Evolutionary conservation across 2,797 vertebrate genomes (phyloP), one percentile per base, ranked within the genome.

Genomic region (Cephalopachus bancanus): DNA sequence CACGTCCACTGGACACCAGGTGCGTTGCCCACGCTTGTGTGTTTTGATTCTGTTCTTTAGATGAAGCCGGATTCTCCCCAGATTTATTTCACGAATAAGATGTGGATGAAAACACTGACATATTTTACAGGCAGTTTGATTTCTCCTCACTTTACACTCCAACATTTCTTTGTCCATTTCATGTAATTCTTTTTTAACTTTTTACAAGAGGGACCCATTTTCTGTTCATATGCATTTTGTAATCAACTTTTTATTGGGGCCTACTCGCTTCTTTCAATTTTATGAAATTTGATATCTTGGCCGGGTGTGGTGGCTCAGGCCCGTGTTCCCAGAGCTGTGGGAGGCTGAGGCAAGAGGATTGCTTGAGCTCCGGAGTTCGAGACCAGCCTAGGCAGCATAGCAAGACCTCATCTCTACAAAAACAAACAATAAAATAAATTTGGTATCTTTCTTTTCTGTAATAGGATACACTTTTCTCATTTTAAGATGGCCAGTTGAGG

Each of bases 221-320:
- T 71, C 37, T 69, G 2, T 19, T 26, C 37, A 14, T n/a, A 37
- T 26, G 15, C 30, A 5, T 60, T 5, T 59, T 24, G 7, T 15
- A 59, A 15, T 8, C 15, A 37, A 22, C 59, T 57, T 85, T 74
- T 81, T 65, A 92, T 33, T 20, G 19, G 28, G 14, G 15, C 76
- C 83, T 26, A 49, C 74, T 80, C n/a, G 49, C 75, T 86, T 59
- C 49, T 69, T 69, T 76, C 71, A 62, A 44, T 53, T 60, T 75
- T 65, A 37, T 37, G 37, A 37, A 37, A 37, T 37, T 37, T 37
- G 37, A 37, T 37, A 37, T 37, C 37, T 37, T 37, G 37, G 37
- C 37, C 37, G 37, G 37, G 37, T 37, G 37, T 37, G 37, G 37
- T 37, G 37, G 37, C 37, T 37, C 37, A 37, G 37, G 37, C 37